Evolutionary conservation across 2,888 invertebrate species (phyloP).

Genomic region (Drymonia ruficornis): DNA sequence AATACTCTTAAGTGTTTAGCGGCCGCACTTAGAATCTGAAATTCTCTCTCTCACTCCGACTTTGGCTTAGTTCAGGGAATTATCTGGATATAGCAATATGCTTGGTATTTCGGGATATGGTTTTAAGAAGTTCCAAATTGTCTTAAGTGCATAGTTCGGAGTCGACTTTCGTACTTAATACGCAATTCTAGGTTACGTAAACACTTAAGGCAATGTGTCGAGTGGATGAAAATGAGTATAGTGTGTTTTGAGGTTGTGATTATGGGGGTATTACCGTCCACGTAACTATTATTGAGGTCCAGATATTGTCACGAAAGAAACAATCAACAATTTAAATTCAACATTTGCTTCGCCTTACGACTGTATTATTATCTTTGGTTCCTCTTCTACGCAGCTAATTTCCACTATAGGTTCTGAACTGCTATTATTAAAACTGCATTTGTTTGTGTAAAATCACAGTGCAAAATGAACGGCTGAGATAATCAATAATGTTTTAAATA

Average conservation of each 20-base stretch:
- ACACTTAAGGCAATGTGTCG: background rate
- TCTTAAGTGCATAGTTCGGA: conserved; percentile 18
- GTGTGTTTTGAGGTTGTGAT: conserved; percentile 3
- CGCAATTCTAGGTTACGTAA: conserved; percentile 1
- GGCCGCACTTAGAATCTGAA: conserved; percentile 38
- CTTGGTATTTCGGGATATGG: conserved; percentile 25
- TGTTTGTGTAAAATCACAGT: too few relatives aligned
- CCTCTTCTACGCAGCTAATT: too few relatives aligned
- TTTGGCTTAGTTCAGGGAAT: conserved; percentile 41
- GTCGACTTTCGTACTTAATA: background rate
- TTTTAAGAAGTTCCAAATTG: conserved; percentile 27
- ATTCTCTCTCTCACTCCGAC: conserved; percentile 40
- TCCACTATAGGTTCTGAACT: too few relatives aligned
- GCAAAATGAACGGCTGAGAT: too few relatives aligned
- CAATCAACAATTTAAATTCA: too few relatives aligned
- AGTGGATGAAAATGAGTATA: background rate
- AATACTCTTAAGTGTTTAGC: conserved; percentile 30
- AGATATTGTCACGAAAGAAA: background rate
- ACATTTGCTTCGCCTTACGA: too few relatives aligned
- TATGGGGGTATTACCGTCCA: conserved; percentile 3
- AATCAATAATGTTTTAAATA: too few relatives aligned
- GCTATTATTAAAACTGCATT: too few relatives aligned
- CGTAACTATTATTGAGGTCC: conserved; percentile 5
- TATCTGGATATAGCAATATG: conserved; percentile 38
- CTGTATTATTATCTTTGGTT: too few relatives aligned